Evolutionary conservation across 37 sponge, comb jelly and placozoan genomes (phyloP), one percentile per base, ranked within the genome.

Genomic region (Amphimedon queenslandica): DNA sequence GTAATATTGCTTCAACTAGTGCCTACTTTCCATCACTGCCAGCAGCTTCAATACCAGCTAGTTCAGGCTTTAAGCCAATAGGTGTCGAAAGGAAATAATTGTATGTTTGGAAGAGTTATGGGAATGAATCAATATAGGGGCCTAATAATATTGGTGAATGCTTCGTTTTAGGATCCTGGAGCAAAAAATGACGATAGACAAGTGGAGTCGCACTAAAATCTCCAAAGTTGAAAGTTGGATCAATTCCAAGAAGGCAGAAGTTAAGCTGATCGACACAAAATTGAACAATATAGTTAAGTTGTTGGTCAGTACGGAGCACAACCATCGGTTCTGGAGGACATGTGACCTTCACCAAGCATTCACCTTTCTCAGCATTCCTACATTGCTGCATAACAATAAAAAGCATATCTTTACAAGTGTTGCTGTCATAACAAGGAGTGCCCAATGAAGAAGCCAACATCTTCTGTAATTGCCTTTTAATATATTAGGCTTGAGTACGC

Each of bases 21-120:
- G 73, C 72, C 31, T 37, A 11, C 42, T 80, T 73, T 23, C 81
- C 81, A 64, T 80, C 73, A 8, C 56, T 72, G 18, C 81, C 73
- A 64, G 64, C 43, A 53, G 53, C 38, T 33, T 33, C 2, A 20
- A 80, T 27, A 20, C 55, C 2, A 8, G 5, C 20, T 16, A 80
- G 35, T 1, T 6, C 67, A 13, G 73, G 81, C 10, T 64, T 31
- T 34, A 24, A 34, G 40, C 67, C 56, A 23, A 80, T 67, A 36
- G 72, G 40, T 16, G 73, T 36, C 24, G 81, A 80, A 18, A 40
- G 40, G 43, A 80, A 80, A 57, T 64, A 72, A 43, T 80, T 55
- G 67, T 80, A 80, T 23, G 72, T 36, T 6, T 56, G 23, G 38
- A 80, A 80, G 1, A 72, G 53, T 80, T 80, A 39, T 39, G 39